Conservation (phyloP, 2,113 vertebrate genomes). For the Hippocampus guttulatus region DNA sequence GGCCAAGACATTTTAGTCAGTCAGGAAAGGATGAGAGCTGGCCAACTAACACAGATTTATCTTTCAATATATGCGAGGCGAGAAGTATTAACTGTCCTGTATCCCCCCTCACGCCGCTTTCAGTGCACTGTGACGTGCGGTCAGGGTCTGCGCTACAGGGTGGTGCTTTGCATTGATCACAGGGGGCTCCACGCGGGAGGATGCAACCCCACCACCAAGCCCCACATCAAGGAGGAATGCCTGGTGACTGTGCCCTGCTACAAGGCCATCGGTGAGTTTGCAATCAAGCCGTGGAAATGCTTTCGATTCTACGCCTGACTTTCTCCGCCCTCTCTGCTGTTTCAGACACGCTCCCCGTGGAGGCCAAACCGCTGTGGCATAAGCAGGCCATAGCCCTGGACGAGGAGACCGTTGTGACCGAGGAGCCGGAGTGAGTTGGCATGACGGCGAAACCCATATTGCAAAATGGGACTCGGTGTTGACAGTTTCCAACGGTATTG, state of each 20-base stretch:
- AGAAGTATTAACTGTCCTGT: conserved; percentile 2
- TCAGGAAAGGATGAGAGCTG: conserved; percentile 19
- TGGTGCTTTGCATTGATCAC: conserved; percentile 94
- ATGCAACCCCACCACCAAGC: conserved; percentile 89
- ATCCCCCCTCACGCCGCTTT: background rate
- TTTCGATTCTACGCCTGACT: background rate
- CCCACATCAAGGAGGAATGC: conserved; percentile 96
- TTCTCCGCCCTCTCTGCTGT: background rate
- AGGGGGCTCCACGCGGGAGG: conserved; percentile 90
- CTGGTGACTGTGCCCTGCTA: conserved; percentile 88
- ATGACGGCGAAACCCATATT: background rate
- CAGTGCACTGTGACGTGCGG: conserved; percentile 97
- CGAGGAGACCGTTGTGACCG: conserved; percentile 78
- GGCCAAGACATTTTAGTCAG: conserved; percentile 18
- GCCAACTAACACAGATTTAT: background rate
- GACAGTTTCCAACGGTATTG: background rate
- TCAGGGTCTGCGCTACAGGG: conserved; percentile 91
- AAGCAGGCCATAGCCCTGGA: conserved; percentile 96
- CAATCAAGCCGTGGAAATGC: background rate
- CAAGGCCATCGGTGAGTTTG: conserved; percentile 81
- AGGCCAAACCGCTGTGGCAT: conserved; percentile 91
- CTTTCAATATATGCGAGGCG: background rate
- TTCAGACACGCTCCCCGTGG: conserved; percentile 86
- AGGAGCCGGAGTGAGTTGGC: conserved; percentile 90
- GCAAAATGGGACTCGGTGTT: background rate